A percentile compares a stretch with the other conserved stretches of the same genome.
These are phyloP conservation scores for Orchestia grillus DNA, from an alignment of 1,140 invertebrate species.

Conservation along the genomic window DNA sequence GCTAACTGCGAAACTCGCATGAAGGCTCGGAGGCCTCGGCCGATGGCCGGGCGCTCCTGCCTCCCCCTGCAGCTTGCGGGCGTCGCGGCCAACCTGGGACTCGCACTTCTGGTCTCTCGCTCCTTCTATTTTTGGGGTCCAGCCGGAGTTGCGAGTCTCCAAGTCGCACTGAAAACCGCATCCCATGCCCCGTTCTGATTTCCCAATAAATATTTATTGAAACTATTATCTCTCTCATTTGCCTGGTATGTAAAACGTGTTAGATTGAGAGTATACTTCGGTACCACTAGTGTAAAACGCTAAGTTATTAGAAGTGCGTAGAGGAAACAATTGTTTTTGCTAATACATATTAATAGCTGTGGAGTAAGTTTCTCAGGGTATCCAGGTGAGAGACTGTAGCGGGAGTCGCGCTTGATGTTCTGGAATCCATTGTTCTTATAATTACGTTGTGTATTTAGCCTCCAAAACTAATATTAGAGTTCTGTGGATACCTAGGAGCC, in stretches of 20 bases:
- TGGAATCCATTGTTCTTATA: no score
- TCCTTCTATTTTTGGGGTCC: neutral
- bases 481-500: no score
- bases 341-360: no score
- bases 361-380: no score
- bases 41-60: neutral
- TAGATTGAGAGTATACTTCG: neutral
- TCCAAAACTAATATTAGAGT: no score
- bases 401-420: no score
- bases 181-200: constrained; percentile 38
- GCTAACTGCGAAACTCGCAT: neutral
- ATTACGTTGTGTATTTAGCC: no score
- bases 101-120: neutral
- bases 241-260: neutral
- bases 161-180: neutral
- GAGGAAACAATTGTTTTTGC: no score
- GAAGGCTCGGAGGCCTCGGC: neutral
- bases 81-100: neutral
- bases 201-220: constrained; percentile 57
- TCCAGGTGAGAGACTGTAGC: no score
- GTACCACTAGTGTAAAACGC: no score
- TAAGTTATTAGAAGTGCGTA: no score
- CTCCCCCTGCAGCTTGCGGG: neutral
- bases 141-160: neutral
- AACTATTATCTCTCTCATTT: neutral